Evolutionary conservation across 2,888 invertebrate genomes (phyloP), one percentile per base, ranked within the genome.

Genomic region (Pyralis farinalis): DNA sequence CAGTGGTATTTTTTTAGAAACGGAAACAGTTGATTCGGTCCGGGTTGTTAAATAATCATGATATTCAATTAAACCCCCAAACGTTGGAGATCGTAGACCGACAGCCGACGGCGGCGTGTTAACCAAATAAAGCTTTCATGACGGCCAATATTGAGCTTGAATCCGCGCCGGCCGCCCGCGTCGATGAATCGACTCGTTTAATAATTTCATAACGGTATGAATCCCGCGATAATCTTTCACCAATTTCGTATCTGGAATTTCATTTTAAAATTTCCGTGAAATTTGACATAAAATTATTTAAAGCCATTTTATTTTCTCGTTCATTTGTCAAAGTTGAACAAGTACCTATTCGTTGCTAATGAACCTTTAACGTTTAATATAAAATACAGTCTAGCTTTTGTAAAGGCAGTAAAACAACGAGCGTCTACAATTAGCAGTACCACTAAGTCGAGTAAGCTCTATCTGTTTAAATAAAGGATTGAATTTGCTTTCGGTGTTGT

Each of bases 81-180:
- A 34, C 30, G 41, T 38, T 34, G 25, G 29, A 42, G 21, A 31
- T 42, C 22, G 34, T 30, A 31, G 29, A 32, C 33, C 27, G 37
- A 44, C 47, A 44, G 47, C 42, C 50, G 43, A 44, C 43, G 45
- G 51, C 45, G 54, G 49, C 53, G 53, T 56, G 58, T 58, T 56
- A 58, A 63, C 48, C 54, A 61, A 56, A 60, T 71, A 64, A 71
- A 70, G 58, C 56, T 65, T 67, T 70, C 61, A 68, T 64, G 58
- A 51, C 49, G 48, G 54, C 52, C 61, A 64, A 70, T 71, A 65
- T 63, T 59, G 58, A 49, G 48, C 60, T 51, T 47, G 47, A 55
- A 51, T 55, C 49, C 42, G 53, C 44, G 40, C 46, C 51, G 41
- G 48, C 51, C 44, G 39, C 37, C 40, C 45, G 40, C 30, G 49